These are phyloP conservation scores for Phyllostomus hastatus DNA, from an alignment of 2,113 vertebrate species.

Conservation along the genomic window DNA sequence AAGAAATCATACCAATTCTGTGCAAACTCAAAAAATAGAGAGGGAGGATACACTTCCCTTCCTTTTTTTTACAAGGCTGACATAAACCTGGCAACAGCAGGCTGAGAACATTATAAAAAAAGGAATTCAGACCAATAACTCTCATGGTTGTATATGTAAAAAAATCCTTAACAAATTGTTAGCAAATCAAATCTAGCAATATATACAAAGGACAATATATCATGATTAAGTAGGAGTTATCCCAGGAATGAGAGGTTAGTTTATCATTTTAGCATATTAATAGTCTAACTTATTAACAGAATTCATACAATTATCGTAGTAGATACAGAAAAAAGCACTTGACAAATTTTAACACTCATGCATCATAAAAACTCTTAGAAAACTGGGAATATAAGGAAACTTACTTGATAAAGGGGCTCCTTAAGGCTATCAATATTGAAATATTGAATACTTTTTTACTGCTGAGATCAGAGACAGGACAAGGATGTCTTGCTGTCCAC, in stretches of 20 bases:
- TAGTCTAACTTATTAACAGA: background rate
- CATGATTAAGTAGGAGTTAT: background rate
- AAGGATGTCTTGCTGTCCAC: background rate
- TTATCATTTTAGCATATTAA: background rate
- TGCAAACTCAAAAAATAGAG: background rate
- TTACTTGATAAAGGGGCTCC: background rate
- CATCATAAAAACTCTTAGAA: background rate
- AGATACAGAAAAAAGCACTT: background rate
- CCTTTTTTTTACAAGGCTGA: background rate
- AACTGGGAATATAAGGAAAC: background rate
- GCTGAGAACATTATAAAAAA: background rate
- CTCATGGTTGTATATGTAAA: background rate
- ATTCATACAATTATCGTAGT: background rate
- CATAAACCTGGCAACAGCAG: background rate
- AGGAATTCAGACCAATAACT: background rate
- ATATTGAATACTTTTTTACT: background rate
- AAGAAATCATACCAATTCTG: background rate
- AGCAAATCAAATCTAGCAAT: background rate
- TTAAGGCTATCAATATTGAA: background rate
- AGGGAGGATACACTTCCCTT: background rate
- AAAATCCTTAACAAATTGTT: background rate
- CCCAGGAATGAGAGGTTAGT: background rate
- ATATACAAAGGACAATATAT: background rate
- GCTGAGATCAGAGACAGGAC: background rate
- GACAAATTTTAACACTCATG: background rate